Conservation (phyloP, 2,888 invertebrate species). For the Serrognathus titanus region DNA sequence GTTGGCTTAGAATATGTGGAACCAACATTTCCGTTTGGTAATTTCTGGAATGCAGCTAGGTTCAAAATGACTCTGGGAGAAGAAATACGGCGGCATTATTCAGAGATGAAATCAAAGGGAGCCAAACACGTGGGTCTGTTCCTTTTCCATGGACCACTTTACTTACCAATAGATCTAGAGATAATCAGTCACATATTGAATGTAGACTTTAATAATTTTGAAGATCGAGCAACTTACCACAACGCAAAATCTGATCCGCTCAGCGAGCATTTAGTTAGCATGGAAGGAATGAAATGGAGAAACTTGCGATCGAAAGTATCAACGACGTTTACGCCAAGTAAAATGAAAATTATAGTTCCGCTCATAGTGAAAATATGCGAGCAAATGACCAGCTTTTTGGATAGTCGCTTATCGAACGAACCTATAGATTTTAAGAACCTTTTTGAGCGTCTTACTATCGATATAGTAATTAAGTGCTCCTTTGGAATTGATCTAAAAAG, state of each 20-base stretch:
- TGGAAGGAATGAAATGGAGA: constrained; percentile 57
- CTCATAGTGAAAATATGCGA: constrained; percentile 54
- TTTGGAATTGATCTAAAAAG: constrained; percentile 57
- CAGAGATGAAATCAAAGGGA: constrained; percentile 26
- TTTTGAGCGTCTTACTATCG: constrained; percentile 55
- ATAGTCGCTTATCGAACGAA: not conserved
- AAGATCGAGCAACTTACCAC: constrained; percentile 56
- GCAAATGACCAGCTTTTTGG: constrained; percentile 46
- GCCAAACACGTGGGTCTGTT: constrained; percentile 50
- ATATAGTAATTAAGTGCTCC: constrained; percentile 56
- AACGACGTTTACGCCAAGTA: constrained; percentile 61
- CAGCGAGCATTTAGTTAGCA: constrained; percentile 55
- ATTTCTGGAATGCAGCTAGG: constrained; percentile 40
- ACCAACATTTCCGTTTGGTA: constrained; percentile 47
- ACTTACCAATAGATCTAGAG: constrained; percentile 49
- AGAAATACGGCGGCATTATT: constrained; percentile 34
- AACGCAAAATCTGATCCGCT: constrained; percentile 57
- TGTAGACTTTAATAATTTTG: constrained; percentile 58
- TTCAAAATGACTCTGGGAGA: constrained; percentile 37
- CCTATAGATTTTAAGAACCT: constrained; percentile 44
- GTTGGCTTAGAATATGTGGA: constrained; percentile 22
- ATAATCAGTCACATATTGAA: constrained; percentile 51
- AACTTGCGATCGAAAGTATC: constrained; percentile 57
- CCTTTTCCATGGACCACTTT: constrained; percentile 49
- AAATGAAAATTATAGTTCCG: constrained; percentile 59